phyloP scores from a whole-genome alignment of 2,113 vertebrate species.

The Phycodurus eques region DNA sequence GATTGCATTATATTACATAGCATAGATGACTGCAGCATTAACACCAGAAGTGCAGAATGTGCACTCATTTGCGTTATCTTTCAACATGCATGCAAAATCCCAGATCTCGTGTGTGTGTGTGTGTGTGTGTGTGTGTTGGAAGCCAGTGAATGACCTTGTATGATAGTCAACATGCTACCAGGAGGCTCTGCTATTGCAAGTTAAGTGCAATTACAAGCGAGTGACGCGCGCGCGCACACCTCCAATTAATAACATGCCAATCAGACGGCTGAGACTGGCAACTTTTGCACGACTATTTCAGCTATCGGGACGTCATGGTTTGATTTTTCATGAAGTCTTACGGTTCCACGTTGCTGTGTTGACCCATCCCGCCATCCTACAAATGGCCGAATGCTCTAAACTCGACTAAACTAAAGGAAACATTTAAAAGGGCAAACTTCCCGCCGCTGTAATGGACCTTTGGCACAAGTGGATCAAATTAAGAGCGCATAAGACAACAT shows the following conservation, averaged over 20 bases:
- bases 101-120: no score
- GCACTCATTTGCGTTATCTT: background rate
- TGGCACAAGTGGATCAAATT: conserved; percentile 20
- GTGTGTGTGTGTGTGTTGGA: background rate
- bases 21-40: background rate
- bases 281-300: conserved; percentile 43
- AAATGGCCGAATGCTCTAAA: background rate
- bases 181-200: conserved; percentile 10
- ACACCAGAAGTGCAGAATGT: background rate
- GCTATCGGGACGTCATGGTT: conserved; percentile 11
- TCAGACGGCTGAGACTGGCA: conserved; percentile 26
- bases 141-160: background rate
- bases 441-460: conserved; percentile 19
- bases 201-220: conserved; percentile 1
- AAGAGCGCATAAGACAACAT: conserved; percentile 22
- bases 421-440: background rate
- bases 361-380: background rate
- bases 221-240: background rate
- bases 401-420: no score
- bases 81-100: background rate
- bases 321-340: conserved; percentile 42
- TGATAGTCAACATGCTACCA: conserved; percentile 1
- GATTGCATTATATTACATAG: background rate
- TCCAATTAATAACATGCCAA: conserved; percentile 44
- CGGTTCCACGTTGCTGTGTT: conserved; percentile 4